Evolutionary conservation across 2,888 invertebrate species (phyloP), one percentile per base, ranked within the genome.

Genomic region (Megaustenia siamemsis): DNA sequence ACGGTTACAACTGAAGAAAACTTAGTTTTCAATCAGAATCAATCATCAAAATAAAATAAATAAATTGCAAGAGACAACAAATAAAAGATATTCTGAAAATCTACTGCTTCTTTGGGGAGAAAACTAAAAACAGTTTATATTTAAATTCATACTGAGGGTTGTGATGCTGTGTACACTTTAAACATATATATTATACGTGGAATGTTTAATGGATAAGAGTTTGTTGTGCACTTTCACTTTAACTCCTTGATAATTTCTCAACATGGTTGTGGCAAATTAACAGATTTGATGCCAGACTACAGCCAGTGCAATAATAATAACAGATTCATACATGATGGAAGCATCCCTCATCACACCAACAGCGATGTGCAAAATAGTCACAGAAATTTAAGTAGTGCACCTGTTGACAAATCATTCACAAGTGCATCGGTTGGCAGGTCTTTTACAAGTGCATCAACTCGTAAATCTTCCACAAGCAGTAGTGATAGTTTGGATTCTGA

Each of bases 381-480:
- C 2, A 77, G 10, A 38, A 24, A 38, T 38, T 60, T 77, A 38
- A 60, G 60, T n/a, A 40, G 38, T 77, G 76, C 40, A 4, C 38
- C 40, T 3, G 24, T 38, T 60, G 66, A 66, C 6, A 78, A 78
- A 63, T 56, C 43, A 8, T 78, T 66, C 18, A 78, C 78, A 21
- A 78, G 80, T n/a, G n/a, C n/a, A n/a, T n/a, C n/a, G n/a, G n/a
- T n/a, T n/a, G n/a, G n/a, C n/a, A n/a, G n/a, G n/a, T n/a, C n/a
- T n/a, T n/a, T n/a, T n/a, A n/a, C n/a, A n/a, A 40, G 38, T 77
- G 76, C 40, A 4, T n/a, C 40, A 12, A 18, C n/a, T 60, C 78
- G 78, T 15, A 78, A 78, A 63, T 56, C 43, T 2, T 78, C 78
- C 18, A 78, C 78, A 21, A 78, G 80, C 40, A 80, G 80, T 69